Evolutionary conservation across 2,888 invertebrate genomes (phyloP).

Genomic region (Amphipoea oculea): DNA sequence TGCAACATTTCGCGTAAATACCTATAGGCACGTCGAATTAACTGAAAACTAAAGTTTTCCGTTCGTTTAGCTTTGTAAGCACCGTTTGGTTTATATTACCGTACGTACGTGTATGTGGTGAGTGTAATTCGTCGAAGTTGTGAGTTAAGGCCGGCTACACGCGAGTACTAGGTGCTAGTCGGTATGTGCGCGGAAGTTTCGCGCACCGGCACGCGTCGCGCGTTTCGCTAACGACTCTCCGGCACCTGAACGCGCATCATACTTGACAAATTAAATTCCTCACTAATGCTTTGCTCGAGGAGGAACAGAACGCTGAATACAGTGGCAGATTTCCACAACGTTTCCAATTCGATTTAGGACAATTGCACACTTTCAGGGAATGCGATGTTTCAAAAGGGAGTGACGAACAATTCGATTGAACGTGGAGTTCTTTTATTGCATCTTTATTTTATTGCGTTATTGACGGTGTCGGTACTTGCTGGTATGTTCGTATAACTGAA

Average conservation of each 20-base stretch:
- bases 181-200: conserved; percentile 70
- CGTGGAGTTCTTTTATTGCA: conserved; percentile 80
- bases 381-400: conserved; percentile 79
- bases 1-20: conserved; percentile 34
- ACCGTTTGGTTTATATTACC: conserved; percentile 26
- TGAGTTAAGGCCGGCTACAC: conserved; percentile 35
- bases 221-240: conserved; percentile 72
- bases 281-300: conserved; percentile 72
- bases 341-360: conserved; percentile 84
- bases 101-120: conserved; percentile 22
- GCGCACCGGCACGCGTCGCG: conserved; percentile 72
- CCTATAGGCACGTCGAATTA: conserved; percentile 29
- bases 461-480: conserved; percentile 58
- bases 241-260: conserved; percentile 75
- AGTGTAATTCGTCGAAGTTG: conserved; percentile 48
- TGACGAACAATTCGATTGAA: conserved; percentile 82
- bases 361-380: conserved; percentile 78
- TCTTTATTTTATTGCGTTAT: conserved; percentile 71
- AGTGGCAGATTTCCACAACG: conserved; percentile 67
- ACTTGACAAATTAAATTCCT: conserved; percentile 80
- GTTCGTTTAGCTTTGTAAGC: conserved; percentile 41
- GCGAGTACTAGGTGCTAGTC: conserved; percentile 32
- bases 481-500: conserved; percentile 62
- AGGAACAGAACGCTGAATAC: conserved; percentile 68
- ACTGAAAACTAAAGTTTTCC: conserved; percentile 49